These are phyloP conservation scores for Loxodonta africana DNA, from an alignment of 2,113 vertebrate genomes.

Conservation along the genomic window DNA sequence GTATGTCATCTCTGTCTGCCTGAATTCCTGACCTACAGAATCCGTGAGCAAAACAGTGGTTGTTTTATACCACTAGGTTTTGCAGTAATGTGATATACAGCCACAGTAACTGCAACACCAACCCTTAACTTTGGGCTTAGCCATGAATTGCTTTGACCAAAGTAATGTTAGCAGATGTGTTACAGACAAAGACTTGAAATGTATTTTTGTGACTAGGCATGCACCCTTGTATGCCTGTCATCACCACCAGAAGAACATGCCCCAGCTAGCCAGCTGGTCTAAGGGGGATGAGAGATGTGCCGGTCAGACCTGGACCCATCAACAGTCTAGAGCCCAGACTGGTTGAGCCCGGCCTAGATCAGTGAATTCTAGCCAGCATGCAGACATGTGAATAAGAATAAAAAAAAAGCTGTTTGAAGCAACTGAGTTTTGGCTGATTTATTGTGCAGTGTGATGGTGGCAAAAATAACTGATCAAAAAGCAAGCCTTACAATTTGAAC, in stretches of 20 bases:
- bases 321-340: background rate
- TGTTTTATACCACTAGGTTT: background rate
- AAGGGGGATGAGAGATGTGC: background rate
- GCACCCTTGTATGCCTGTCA: background rate
- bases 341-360: background rate
- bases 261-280: background rate
- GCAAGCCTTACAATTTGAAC: conserved; percentile 28
- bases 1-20: background rate
- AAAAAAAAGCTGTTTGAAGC: background rate
- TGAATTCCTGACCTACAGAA: conserved; percentile 12
- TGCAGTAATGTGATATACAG: background rate
- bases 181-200: background rate
- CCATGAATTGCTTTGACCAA: conserved; percentile 35
- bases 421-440: background rate
- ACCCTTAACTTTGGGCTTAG: background rate
- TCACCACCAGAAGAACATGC: background rate
- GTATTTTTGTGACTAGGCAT: background rate
- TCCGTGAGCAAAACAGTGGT: background rate
- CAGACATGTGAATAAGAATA: background rate
- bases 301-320: background rate
- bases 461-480: conserved; percentile 37
- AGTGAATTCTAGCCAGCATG: background rate
- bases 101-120: background rate
- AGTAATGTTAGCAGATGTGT: background rate
- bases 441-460: background rate